Percentiles rank a stretch among this genome's conserved stretches.
Evolutionary conservation across 2,113 vertebrate genomes (phyloP).

Genomic region (Scolopax mira): DNA sequence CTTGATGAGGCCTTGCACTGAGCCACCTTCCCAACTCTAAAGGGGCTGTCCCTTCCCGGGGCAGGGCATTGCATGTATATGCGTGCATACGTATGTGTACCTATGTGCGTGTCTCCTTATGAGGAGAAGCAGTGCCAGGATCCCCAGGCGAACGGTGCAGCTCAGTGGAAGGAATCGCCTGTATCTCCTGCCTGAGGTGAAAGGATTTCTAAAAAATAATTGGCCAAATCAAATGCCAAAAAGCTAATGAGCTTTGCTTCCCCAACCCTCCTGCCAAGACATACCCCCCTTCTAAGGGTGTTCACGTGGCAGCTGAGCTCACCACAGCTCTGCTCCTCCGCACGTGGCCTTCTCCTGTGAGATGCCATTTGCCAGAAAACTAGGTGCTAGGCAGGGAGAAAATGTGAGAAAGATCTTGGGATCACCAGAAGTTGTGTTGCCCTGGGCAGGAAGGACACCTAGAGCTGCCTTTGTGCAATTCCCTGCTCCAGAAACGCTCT

Average conservation of each 20-base stretch:
- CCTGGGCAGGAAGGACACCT: neutral
- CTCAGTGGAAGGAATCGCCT: neutral
- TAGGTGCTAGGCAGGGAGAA: neutral
- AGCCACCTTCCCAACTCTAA: neutral
- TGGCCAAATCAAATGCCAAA: neutral
- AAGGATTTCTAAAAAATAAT: constrained; percentile 32
- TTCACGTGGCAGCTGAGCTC: neutral
- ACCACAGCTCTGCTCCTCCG: neutral
- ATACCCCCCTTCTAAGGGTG: neutral
- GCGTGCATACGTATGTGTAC: accelerated
- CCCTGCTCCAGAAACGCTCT: neutral
- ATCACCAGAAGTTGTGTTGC: neutral
- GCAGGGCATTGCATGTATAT: neutral
- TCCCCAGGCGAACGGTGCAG: accelerated
- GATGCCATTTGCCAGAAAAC: neutral
- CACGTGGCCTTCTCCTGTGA: constrained; percentile 21
- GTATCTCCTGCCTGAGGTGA: neutral
- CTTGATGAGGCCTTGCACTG: neutral
- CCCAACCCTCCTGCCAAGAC: neutral
- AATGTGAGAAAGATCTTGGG: neutral
- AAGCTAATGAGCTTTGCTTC: constrained; percentile 50
- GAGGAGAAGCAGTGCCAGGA: accelerated
- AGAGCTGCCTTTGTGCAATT: neutral
- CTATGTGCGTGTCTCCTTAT: accelerated
- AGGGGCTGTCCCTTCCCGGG: neutral